phyloP scores from a whole-genome alignment of 2,888 invertebrate species.

The Salpingus planirostris region DNA sequence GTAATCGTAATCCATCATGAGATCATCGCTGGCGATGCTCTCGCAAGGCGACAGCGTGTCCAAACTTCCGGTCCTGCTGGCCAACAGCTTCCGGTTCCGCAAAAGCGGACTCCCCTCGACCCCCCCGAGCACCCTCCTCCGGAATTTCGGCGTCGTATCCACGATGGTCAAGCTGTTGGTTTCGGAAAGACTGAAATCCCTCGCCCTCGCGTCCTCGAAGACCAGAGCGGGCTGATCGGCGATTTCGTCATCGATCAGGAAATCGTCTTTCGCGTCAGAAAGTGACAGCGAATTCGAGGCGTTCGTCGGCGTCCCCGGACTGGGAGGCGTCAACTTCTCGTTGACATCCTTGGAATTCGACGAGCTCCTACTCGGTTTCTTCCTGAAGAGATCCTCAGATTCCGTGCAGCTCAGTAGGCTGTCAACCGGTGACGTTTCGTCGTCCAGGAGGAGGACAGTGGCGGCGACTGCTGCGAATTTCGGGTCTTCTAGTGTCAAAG shows the following conservation, averaged over 20 bases:
- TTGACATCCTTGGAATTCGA: constrained; percentile 47
- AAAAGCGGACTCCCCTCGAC: constrained; percentile 39
- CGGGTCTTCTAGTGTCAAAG: constrained; percentile 60
- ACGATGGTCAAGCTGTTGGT: constrained; percentile 28
- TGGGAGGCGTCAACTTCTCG: constrained; percentile 42
- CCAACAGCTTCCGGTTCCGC: constrained; percentile 25
- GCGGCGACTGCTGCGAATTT: constrained; percentile 68
- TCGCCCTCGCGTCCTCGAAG: constrained; percentile 55
- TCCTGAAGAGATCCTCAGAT: constrained; percentile 41
- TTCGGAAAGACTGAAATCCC: constrained; percentile 23
- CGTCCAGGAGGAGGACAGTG: constrained; percentile 61
- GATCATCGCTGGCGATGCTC: constrained; percentile 78
- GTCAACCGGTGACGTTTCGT: constrained; percentile 77
- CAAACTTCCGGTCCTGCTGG: constrained; percentile 53
- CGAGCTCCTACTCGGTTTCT: constrained; percentile 29
- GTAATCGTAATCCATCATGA: constrained; percentile 77
- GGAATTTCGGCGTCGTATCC: constrained; percentile 36
- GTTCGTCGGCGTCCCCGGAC: constrained; percentile 69
- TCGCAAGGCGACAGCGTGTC: constrained; percentile 77
- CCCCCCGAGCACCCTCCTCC: constrained; percentile 27
- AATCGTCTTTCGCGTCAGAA: constrained; percentile 77
- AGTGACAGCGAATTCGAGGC: constrained; percentile 67
- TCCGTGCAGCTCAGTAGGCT: constrained; percentile 61
- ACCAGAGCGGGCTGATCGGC: constrained; percentile 81
- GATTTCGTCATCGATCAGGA: constrained; percentile 81